These are phyloP conservation scores for Furcifer pardalis DNA, from an alignment of 2,797 vertebrate species.

Conservation along the genomic window DNA sequence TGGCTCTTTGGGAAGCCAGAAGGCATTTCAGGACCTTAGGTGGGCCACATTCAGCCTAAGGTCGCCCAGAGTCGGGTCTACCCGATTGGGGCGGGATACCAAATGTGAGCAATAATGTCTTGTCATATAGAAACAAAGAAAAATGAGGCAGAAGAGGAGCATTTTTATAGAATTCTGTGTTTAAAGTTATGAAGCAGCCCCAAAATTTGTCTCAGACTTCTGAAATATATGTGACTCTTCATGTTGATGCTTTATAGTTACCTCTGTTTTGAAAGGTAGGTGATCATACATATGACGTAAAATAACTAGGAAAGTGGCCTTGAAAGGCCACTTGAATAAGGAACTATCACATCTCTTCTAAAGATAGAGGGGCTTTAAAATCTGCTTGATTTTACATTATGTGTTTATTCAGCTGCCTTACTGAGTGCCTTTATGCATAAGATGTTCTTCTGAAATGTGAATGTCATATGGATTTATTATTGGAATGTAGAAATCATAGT, in stretches of 20 bases:
- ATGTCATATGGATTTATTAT: slow-evolving; percentile 10
- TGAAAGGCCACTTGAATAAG: slow-evolving; percentile 3
- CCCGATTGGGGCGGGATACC: too few relatives aligned
- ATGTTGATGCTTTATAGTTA: background rate
- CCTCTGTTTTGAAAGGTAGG: background rate
- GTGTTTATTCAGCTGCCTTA: slow-evolving; percentile 25
- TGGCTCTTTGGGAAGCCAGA: too few relatives aligned
- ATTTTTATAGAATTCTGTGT: background rate
- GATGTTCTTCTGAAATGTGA: background rate
- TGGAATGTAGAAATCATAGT: background rate
- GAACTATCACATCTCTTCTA: background rate
- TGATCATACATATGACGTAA: background rate
- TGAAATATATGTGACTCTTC: background rate
- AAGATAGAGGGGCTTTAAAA: background rate
- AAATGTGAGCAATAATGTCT: too few relatives aligned
- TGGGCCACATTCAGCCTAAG: too few relatives aligned
- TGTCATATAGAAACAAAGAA: background rate
- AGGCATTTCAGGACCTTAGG: too few relatives aligned
- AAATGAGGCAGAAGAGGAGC: too few relatives aligned
- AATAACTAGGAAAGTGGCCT: background rate
- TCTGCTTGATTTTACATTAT: background rate
- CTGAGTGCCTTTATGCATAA: background rate
- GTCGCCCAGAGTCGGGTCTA: too few relatives aligned
- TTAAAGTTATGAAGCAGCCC: background rate
- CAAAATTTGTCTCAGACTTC: background rate